These are phyloP conservation scores for Lichenostomus cassidix DNA, from an alignment of 2,113 vertebrate species.

Conservation along the genomic window DNA sequence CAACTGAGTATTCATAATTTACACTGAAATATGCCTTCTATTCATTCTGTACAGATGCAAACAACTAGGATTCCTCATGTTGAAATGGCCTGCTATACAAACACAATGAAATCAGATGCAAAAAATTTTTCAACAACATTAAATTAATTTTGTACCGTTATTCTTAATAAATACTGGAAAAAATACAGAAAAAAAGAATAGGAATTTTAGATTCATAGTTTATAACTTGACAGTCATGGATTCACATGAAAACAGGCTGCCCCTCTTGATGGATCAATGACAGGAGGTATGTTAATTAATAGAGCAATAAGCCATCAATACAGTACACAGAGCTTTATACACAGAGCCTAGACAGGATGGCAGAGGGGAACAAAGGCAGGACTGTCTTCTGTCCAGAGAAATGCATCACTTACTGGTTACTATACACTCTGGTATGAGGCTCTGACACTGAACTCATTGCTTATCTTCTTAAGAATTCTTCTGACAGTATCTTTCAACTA, in stretches of 20 bases:
- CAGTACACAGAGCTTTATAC: not conserved
- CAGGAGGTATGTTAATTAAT: not conserved
- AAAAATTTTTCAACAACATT: not conserved
- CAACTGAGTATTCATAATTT: not conserved
- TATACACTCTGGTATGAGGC: constrained; percentile 36
- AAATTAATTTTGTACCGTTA: not conserved
- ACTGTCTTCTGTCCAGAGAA: constrained; percentile 42
- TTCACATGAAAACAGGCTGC: not conserved
- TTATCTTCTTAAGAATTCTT: constrained; percentile 52
- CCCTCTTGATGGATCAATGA: not conserved
- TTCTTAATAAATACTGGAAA: not conserved
- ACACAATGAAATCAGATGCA: not conserved
- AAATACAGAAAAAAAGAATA: not conserved
- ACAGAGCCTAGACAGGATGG: not conserved
- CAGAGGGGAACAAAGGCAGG: constrained; percentile 35
- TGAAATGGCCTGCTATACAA: not conserved
- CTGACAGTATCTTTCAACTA: constrained; percentile 24
- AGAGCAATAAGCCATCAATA: not conserved
- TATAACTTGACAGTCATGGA: not conserved
- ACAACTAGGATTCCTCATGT: not conserved
- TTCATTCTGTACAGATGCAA: not conserved
- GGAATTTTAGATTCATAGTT: not conserved
- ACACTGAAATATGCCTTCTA: not conserved
- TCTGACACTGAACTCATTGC: constrained; percentile 31
- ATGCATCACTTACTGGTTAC: constrained; percentile 27